phyloP scores from a whole-genome alignment of 2,113 vertebrate species.

The Sturnus vulgaris region DNA sequence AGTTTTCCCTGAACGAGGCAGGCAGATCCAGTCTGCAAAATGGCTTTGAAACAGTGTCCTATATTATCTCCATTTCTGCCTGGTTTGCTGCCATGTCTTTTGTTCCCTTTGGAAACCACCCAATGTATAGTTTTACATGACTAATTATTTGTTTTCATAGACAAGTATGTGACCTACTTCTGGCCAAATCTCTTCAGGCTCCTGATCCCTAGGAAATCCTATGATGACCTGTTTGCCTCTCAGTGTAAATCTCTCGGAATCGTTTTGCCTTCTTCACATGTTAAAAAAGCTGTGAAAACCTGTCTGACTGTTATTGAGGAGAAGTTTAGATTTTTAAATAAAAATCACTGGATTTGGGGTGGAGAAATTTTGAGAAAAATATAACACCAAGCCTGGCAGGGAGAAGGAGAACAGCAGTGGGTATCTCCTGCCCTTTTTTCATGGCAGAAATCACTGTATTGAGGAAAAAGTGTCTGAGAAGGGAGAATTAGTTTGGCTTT shows the following conservation, averaged over 20 bases:
- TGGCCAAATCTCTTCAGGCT: slow-evolving; percentile 12
- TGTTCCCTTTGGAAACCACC: slow-evolving; percentile 11
- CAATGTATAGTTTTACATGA: not conserved
- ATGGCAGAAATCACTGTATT: not conserved
- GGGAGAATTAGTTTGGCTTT: not conserved
- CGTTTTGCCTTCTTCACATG: not conserved
- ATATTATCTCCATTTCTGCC: not conserved
- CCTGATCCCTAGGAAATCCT: slow-evolving; percentile 42
- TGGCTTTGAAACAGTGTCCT: not conserved
- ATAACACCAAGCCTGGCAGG: not conserved
- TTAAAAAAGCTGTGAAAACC: not conserved
- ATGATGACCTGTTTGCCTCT: not conserved
- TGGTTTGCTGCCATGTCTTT: not conserved
- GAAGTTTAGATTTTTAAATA: not conserved
- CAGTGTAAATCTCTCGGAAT: not conserved
- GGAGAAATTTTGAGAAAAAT: not conserved
- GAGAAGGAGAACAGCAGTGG: not conserved
- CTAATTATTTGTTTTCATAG: slow-evolving; percentile 40
- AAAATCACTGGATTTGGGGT: not conserved
- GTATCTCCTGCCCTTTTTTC: not conserved
- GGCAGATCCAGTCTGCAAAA: not conserved
- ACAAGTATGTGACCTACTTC: slow-evolving; percentile 37
- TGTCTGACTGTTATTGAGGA: not conserved
- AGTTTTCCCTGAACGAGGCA: not conserved
- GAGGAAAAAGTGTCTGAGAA: not conserved